Conservation (phyloP, 64 coral and sea anemone genomes). For the Pocillopora damicornis region DNA sequence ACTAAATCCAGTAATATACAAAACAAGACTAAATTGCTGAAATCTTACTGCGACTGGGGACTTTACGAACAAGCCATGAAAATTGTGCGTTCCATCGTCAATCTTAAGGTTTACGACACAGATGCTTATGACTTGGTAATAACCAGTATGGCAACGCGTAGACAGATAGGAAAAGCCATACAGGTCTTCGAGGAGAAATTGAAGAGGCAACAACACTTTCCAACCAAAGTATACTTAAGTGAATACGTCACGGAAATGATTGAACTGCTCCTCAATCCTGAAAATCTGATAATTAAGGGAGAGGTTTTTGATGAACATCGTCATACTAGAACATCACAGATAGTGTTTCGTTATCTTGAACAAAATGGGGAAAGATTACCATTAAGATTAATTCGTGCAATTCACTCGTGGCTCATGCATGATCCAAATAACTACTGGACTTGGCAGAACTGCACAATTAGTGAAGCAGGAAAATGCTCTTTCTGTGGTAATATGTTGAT, state of each 20-base stretch:
- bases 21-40: conserved; percentile 54
- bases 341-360: conserved; percentile 66
- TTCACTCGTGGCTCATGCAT: conserved; percentile 35
- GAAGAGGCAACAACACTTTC: conserved; percentile 24
- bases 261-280: conserved; percentile 41
- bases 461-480: conserved; percentile 43
- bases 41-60: conserved; percentile 58
- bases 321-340: neutral
- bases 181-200: conserved; percentile 72
- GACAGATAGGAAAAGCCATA: conserved; percentile 45
- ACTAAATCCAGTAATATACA: conserved; percentile 38
- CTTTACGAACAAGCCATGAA: conserved; percentile 49
- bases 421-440: conserved; percentile 59
- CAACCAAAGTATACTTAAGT: neutral
- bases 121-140: conserved; percentile 67
- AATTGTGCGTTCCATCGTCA: conserved; percentile 36
- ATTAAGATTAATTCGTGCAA: conserved; percentile 17
- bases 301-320: too few relatives aligned
- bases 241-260: conserved; percentile 58
- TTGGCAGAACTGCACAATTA: conserved; percentile 47
- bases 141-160: conserved; percentile 37
- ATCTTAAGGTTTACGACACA: conserved; percentile 57
- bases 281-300: neutral
- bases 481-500: conserved; percentile 44
- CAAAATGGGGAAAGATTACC: conserved; percentile 56